Base-by-base conservation (phyloP, 2,113 vertebrate genomes). In the Grammomys surdaster region DNA sequence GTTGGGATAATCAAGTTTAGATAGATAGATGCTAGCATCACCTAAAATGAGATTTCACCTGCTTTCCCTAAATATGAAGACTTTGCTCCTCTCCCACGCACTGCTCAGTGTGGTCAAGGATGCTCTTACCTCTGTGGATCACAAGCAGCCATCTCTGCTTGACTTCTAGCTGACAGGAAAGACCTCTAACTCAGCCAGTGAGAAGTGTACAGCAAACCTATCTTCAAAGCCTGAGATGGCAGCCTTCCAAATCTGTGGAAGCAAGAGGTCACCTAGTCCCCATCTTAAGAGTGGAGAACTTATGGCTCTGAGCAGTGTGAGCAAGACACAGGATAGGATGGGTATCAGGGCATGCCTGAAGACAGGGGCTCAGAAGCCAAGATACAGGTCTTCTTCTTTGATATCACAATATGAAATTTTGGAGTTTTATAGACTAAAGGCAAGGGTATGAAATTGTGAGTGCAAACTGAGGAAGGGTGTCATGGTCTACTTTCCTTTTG, bases 101-200 rank as follows among this genome's bases (percentile, higher is more conserved):
- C 2, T 17, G 19, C 56, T 56, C 54, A 0, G 26, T 5, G 56
- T 16, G 48, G 19, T 3, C 9, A 2, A 12, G 19, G 40, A 13
- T 19, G 3, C 1, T 17, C 48, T 16, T 24, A 7, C 16, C 10
- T 48, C 56, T 22, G 0, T 0, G 54, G 24, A 0, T n/a, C 16
- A 7, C 31, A 24, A 17, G 14, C 0, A 48, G 46, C 5, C 2
- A 3, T 14, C 26, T 31, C 3, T 9, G 5, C n/a, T 73, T 58
- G 48, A 4, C 56, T 0, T 3, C 22, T 2, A 6, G 4, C 2
- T 26, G 14, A 17, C 33, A 0, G 0, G 6, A 16, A 56, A 36
- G 63, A 17, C 28, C 24, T 4, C 2, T 36, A 0, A 0, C 48
- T 84, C 33, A 1, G n/a, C 5, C 12, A 10, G 0, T 6, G 33